Base-by-base conservation (phyloP, 1,140 invertebrate genomes). In the Magallana ariakensis region DNA sequence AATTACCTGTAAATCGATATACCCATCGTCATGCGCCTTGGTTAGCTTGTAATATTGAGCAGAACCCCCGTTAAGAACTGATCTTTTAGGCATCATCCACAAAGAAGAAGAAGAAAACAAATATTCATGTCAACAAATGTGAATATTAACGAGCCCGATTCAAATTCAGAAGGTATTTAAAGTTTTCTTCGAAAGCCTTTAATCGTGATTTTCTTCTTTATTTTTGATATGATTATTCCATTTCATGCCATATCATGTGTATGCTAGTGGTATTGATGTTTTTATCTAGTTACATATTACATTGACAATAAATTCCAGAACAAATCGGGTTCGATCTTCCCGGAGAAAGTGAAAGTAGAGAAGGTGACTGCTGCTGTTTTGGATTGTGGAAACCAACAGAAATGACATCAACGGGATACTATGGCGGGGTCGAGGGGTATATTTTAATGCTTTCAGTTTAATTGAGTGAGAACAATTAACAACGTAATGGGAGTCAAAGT, bases 1-100 rank as follows among this genome's bases (percentile, higher is more conserved):
- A 46, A 46, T 91, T 91, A 94, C 94, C 92, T 97, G 97, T 81
- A 96, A 96, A 94, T 97, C 97, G 13, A 96, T 95, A 94, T 97
- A 97, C 85, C 96, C 96, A 95, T 95, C 95, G 92, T 97, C 96
- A 15, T 22, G 22, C 5, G 96, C 96, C 93, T 96, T 96, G 2
- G 95, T 95, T 16, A 97, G 94, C 90, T 96, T 96, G 62, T 96
- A 95, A 91, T 97, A 97, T 92, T 89, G 89, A n/a, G 89, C 91
- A n/a, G 66, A 84, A 13, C 80, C 60, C 11, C 83, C 54, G 13
- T 81, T 80, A 33, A 85, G 66, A 16, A 83, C 87, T 46, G 80
- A 80, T 60, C 83, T 82, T 57, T 90, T 89, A 0, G 90, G 88
- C 89, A 90, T 90, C 85, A 88, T 87, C 58, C 46, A 66, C 84